These are phyloP conservation scores for Echeneis naucrates DNA, from an alignment of 2,797 vertebrate species.

Conservation along the genomic window DNA sequence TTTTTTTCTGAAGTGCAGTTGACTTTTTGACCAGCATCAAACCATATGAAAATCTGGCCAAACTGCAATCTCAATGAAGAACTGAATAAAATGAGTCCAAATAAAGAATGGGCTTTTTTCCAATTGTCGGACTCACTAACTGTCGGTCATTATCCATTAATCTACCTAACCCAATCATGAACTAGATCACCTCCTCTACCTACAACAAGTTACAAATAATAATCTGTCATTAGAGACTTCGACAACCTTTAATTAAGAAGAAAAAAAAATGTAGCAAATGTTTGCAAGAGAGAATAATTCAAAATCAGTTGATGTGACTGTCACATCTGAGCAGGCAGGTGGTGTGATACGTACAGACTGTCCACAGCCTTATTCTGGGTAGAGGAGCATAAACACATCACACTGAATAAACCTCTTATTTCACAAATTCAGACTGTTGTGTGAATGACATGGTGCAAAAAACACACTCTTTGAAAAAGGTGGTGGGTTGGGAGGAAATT, in stretches of 20 bases:
- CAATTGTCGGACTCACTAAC: not conserved
- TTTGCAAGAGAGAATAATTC: constrained; percentile 20
- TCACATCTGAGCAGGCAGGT: constrained; percentile 31
- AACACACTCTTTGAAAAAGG: constrained; percentile 52
- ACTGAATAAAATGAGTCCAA: not conserved
- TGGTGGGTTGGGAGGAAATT: constrained; percentile 15
- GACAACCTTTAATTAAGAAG: not conserved
- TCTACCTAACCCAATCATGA: not conserved
- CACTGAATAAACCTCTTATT: constrained; percentile 52
- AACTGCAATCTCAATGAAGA: not conserved
- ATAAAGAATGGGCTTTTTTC: not conserved
- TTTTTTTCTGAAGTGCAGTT: constrained; percentile 22
- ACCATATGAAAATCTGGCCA: not conserved
- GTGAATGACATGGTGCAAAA: constrained; percentile 55
- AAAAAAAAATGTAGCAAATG: not conserved
- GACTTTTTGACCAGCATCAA: constrained; percentile 49
- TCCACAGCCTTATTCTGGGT: constrained; percentile 35
- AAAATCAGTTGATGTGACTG: constrained; percentile 29
- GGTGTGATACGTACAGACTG: constrained; percentile 40
- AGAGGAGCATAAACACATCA: constrained; percentile 39
- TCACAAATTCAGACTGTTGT: constrained; percentile 50
- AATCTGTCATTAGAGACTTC: not conserved
- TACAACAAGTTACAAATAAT: not conserved
- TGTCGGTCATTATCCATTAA: not conserved
- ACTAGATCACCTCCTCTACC: not conserved